A percentile compares a stretch with the other conserved stretches of the same genome.
phyloP scores from a whole-genome alignment of 2,888 invertebrate genomes.

The Arenicola marina region DNA sequence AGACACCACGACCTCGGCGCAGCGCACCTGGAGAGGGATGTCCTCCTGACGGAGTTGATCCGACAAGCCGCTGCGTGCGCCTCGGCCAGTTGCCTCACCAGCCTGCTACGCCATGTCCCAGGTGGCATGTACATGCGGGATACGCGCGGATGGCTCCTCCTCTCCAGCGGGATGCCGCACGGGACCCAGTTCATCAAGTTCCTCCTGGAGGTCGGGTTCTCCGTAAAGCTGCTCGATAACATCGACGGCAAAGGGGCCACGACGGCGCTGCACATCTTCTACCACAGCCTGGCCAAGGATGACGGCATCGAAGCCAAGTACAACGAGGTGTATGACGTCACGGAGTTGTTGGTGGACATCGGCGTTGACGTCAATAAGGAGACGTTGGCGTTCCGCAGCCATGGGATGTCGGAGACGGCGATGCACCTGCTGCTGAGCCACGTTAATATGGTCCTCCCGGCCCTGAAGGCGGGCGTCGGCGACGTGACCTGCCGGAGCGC shows the following conservation, averaged over 20 bases:
- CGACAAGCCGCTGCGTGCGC: neutral
- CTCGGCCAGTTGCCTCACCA: neutral
- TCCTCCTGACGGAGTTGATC: neutral
- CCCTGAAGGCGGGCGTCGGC: no score
- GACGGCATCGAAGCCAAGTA: neutral
- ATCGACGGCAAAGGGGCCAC: neutral
- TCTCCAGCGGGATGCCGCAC: neutral
- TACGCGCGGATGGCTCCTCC: neutral
- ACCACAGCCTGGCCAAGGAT: neutral
- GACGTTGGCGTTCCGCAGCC: neutral
- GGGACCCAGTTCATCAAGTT: neutral
- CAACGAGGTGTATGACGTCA: neutral
- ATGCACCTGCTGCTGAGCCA: neutral
- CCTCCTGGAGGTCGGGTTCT: neutral
- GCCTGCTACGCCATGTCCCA: neutral
- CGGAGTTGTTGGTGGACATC: neutral
- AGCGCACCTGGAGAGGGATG: neutral
- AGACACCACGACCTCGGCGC: neutral
- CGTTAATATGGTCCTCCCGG: neutral
- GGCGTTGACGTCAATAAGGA: conserved; percentile 3
- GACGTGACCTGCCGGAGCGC: neutral
- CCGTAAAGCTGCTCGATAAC: neutral
- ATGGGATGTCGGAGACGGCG: neutral
- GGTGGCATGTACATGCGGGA: neutral
- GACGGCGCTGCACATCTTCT: conserved; percentile 3